Conservation (phyloP, 2,888 invertebrate genomes). For the Lasiommata megera region DNA sequence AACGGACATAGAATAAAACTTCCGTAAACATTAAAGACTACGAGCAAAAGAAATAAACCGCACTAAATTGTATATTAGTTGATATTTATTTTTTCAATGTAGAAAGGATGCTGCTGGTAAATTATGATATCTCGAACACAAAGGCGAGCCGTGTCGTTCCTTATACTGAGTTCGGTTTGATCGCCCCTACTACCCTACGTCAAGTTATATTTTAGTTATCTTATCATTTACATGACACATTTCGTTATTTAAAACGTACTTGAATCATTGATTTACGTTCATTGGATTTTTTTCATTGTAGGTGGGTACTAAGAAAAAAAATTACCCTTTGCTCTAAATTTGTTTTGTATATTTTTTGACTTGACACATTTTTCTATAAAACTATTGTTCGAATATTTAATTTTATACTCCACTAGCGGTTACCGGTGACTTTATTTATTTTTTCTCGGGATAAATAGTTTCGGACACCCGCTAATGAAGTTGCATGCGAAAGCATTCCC, state of each 20-base stretch:
- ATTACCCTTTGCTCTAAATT: too few relatives aligned
- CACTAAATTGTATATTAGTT: constrained; percentile 23
- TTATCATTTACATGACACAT: not conserved
- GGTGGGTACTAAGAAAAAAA: too few relatives aligned
- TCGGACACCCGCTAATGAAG: too few relatives aligned
- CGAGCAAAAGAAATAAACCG: not conserved
- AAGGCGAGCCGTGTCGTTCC: constrained; percentile 33
- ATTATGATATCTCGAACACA: constrained; percentile 43
- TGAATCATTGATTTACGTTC: too few relatives aligned
- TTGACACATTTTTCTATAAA: too few relatives aligned
- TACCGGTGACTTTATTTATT: too few relatives aligned
- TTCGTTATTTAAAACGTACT: not conserved
- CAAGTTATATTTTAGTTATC: not conserved
- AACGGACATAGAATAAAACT: constrained; percentile 1
- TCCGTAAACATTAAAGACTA: not conserved
- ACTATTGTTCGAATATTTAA: too few relatives aligned
- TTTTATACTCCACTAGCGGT: too few relatives aligned
- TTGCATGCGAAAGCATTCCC: too few relatives aligned
- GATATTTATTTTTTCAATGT: constrained; percentile 24
- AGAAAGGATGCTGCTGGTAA: constrained; percentile 34
- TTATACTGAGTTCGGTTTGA: constrained; percentile 35
- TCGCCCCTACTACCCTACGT: constrained; percentile 31
- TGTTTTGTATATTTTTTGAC: too few relatives aligned
- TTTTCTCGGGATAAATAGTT: too few relatives aligned
- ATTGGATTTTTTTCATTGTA: too few relatives aligned